Evolutionary conservation across 2,888 invertebrate genomes (phyloP).

Genomic region (Mellilla xanthometata): DNA sequence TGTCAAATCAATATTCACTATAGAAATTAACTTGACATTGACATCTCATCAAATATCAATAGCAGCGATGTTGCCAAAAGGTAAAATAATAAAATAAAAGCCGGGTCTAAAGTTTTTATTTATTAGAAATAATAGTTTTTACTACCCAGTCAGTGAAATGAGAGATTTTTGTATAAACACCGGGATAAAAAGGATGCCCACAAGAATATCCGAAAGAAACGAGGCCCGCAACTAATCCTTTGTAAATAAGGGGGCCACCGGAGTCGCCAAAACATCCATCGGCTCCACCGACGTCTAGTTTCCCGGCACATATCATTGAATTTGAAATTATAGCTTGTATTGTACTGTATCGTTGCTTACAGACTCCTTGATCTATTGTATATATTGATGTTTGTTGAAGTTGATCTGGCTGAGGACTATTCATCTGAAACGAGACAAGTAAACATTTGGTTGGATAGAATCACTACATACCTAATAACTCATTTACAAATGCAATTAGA

Average conservation of each 20-base stretch:
- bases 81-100: no score
- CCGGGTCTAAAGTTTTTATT: conserved; percentile 19
- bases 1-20: no score
- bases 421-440: conserved; percentile 46
- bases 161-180: conserved; percentile 72
- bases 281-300: conserved; percentile 58
- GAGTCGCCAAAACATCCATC: conserved; percentile 75
- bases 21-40: no score
- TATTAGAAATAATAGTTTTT: conserved; percentile 53
- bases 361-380: conserved; percentile 55
- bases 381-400: conserved; percentile 58
- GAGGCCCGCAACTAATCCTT: conserved; percentile 67
- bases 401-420: conserved; percentile 63
- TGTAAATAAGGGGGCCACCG: conserved; percentile 69
- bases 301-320: conserved; percentile 72
- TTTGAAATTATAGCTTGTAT: conserved; percentile 60
- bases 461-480: no score
- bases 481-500: no score
- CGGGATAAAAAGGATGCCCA: conserved; percentile 66
- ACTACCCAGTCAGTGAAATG: conserved; percentile 71
- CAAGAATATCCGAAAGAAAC: conserved; percentile 73
- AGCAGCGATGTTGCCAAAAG: no score
- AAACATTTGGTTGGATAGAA: no score
- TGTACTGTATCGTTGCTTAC: conserved; percentile 54
- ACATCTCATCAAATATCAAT: no score